Conservation (phyloP, 2,797 vertebrate genomes). For the Sciaenops ocellatus region DNA sequence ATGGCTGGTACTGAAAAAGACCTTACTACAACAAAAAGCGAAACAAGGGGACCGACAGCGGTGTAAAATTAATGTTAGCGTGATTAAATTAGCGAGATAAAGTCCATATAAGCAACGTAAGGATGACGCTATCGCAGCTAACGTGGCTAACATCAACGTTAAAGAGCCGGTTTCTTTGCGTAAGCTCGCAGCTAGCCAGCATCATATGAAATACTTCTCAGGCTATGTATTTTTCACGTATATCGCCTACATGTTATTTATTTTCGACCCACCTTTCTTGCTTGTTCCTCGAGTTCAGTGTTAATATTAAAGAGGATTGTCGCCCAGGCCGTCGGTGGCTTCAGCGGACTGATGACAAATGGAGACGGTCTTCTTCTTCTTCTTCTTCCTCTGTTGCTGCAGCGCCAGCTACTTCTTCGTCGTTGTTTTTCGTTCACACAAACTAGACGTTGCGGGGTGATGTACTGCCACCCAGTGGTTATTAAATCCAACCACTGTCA, state of each 20-base stretch:
- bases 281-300: background rate
- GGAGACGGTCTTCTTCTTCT: constrained; percentile 27
- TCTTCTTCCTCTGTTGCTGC: constrained; percentile 34
- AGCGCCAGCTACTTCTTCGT: constrained; percentile 37
- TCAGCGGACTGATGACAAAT: constrained; percentile 47
- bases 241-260: accelerated
- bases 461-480: constrained; percentile 31
- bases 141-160: constrained; percentile 26
- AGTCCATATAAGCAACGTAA: background rate
- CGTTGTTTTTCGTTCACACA: background rate
- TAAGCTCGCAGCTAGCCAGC: background rate
- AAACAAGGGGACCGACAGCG: accelerated
- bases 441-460: accelerated
- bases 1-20: accelerated
- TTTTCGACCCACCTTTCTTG: constrained; percentile 37
- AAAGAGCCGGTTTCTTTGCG: background rate
- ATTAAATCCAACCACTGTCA: background rate
- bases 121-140: constrained; percentile 39
- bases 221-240: background rate
- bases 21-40: accelerated
- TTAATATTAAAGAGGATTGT: background rate
- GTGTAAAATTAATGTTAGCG: accelerated
- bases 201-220: accelerated
- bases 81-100: background rate
- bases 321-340: background rate